Evolutionary conservation across 2,797 vertebrate species (phyloP).

Genomic region (Fundulus diaphanus): DNA sequence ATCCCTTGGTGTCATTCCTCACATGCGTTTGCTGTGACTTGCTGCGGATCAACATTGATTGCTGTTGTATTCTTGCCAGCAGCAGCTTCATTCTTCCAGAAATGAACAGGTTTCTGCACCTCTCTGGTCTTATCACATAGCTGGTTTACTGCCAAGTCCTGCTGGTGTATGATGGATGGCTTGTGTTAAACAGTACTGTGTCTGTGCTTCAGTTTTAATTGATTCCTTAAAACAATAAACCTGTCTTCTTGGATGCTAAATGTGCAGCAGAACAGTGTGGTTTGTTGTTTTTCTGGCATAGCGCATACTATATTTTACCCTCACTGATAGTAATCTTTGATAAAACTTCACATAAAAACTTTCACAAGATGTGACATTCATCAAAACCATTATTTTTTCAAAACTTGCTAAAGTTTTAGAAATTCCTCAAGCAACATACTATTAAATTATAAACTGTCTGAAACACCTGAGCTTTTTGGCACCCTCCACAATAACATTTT

Average conservation of each 20-base stretch:
- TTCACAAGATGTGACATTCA: conserved; percentile 17
- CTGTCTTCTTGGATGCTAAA: conserved; percentile 2
- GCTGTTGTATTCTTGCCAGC: conserved; percentile 40
- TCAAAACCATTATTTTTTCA: conserved; percentile 19
- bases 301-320: not conserved
- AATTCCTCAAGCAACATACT: conserved; percentile 1
- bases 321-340: conserved; percentile 15
- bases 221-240: conserved; percentile 8
- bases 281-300: not conserved
- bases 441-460: conserved; percentile 13
- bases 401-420: conserved; percentile 12
- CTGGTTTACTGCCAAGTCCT: conserved; percentile 18
- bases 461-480: conserved; percentile 37
- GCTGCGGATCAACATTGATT: conserved; percentile 30
- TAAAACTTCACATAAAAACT: conserved; percentile 21
- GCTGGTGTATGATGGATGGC: conserved; percentile 38
- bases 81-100: conserved; percentile 24
- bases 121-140: conserved; percentile 14
- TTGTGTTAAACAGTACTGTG: conserved; percentile 22
- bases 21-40: conserved; percentile 14
- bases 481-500: conserved; percentile 27
- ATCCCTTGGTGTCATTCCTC: conserved; percentile 40
- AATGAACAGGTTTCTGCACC: conserved; percentile 14
- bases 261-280: not conserved
- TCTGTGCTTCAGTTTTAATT: conserved; percentile 39